Evolutionary conservation across 2,113 vertebrate species (phyloP), one percentile per base, ranked within the genome.

Genomic region (Acanthisitta chloris): DNA sequence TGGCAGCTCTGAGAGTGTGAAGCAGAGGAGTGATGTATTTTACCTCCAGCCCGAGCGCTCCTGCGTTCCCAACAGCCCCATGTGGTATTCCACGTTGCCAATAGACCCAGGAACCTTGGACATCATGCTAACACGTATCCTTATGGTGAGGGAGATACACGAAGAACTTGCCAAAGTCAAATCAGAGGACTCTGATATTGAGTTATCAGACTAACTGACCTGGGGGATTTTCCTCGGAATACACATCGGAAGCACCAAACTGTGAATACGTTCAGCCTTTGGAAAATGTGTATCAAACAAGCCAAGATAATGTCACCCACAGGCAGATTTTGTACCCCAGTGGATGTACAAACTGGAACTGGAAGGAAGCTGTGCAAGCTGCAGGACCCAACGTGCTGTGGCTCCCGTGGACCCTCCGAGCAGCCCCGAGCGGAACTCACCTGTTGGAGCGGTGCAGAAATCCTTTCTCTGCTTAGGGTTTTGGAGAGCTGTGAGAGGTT

Each of bases 11-110:
- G 98, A 99, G 95, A 99, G 99, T 3, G 99, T 99, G 93, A 99
- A 99, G 97, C 99, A 99, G 97, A 99, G 99, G 74, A 99, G 98
- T 65, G 99, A 99, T 86, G 97, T 99, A 33, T 99, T 99, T 97
- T 99, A 99, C 98, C 99, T 99, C 92, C 99, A 99, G 42, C 99
- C 99, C 0, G 99, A 99, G 97, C 99, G 99, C 87, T 99, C 98
- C 94, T 99, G 99, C 84, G 99, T 99, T 36, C 99, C 99, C 84
- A 99, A 99, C 90, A 99, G 99, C 96, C 99, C 99, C 28, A 98
- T 99, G 96, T 99, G 99, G 99, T 99, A 99, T 95, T 99, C 99
- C 95, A 98, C 98, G 29, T 97, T 98, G 57, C 97, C 99, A 14
- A 98, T 99, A 97, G 99, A 99, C 29, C 98, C 99, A 36, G 96